These are phyloP conservation scores for Synaphobranchus kaupii DNA, from an alignment of 2,797 vertebrate genomes.

Conservation along the genomic window DNA sequence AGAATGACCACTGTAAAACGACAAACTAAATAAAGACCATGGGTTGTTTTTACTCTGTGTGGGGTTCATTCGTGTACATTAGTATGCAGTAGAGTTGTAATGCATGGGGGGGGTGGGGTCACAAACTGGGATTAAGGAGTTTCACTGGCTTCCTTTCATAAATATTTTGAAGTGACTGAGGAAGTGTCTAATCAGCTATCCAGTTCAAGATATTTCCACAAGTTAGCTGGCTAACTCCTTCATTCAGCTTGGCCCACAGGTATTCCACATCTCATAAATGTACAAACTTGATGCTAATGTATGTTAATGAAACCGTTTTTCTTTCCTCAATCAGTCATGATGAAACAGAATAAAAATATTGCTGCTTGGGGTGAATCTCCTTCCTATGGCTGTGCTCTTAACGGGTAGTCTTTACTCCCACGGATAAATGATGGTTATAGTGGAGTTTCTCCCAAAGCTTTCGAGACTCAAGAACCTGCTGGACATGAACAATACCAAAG, in stretches of 20 bases:
- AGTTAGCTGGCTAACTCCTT: not conserved
- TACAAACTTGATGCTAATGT: no score
- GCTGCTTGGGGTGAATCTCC: not conserved
- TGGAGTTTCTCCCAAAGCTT: no score
- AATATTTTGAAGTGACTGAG: not conserved
- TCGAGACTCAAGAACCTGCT: no score
- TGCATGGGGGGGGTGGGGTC: not conserved
- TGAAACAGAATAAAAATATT: not conserved
- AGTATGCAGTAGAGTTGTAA: not conserved
- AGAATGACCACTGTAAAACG: slow-evolving; percentile 80
- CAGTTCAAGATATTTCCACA: not conserved
- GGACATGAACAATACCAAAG: no score
- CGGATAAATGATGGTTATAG: no score
- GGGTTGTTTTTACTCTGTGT: slow-evolving; percentile 67
- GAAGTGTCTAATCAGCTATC: not conserved
- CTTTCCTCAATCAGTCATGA: not conserved
- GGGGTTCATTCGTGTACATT: slow-evolving; percentile 11
- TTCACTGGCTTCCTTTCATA: not conserved
- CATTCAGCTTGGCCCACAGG: not conserved
- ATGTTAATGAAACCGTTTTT: not conserved
- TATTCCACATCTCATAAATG: not conserved
- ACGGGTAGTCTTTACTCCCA: no score
- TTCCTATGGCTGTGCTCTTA: not conserved
- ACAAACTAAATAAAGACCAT: slow-evolving; percentile 78
- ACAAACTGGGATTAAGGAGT: not conserved